Conservation (phyloP, 1,140 invertebrate species). For the Octopus sinensis region DNA sequence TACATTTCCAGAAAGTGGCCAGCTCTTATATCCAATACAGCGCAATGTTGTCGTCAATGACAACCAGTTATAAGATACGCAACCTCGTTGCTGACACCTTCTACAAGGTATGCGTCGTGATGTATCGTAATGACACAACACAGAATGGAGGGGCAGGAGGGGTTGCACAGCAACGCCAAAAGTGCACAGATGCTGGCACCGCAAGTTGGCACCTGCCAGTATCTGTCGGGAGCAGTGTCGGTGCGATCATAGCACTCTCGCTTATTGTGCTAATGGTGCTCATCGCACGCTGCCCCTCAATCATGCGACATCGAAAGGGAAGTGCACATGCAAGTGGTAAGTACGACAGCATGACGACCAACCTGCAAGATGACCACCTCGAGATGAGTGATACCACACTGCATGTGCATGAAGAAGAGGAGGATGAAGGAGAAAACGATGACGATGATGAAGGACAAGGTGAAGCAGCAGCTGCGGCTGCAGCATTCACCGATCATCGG, state of each 20-base stretch:
- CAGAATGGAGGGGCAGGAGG: background rate
- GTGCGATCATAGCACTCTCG: slow-evolving; percentile 46
- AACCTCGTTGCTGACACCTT: slow-evolving; percentile 51
- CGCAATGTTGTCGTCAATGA: slow-evolving; percentile 28
- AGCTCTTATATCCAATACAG: slow-evolving; percentile 47
- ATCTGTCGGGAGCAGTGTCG: slow-evolving; percentile 52
- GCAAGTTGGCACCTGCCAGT: slow-evolving; percentile 52
- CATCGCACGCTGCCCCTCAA: slow-evolving; percentile 40
- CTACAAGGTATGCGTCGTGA: slow-evolving; percentile 49
- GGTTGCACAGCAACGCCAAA: slow-evolving; percentile 20
- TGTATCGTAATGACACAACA: slow-evolving; percentile 41
- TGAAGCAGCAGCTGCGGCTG: too few relatives aligned
- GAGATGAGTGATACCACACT: slow-evolving; percentile 48
- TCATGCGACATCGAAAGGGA: slow-evolving; percentile 32
- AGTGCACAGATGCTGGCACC: slow-evolving; percentile 49
- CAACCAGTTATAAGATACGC: slow-evolving; percentile 34
- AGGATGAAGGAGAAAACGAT: slow-evolving; percentile 25
- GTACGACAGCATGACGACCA: slow-evolving; percentile 50
- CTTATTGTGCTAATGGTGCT: slow-evolving; percentile 51
- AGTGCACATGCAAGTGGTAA: slow-evolving; percentile 34
- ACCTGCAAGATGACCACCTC: slow-evolving; percentile 38
- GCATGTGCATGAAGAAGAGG: slow-evolving; percentile 30
- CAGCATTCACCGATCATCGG: background rate
- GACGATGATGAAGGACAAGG: too few relatives aligned
- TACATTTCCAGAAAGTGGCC: slow-evolving; percentile 44